A percentile compares a stretch with the other conserved stretches of the same genome.
phyloP scores from a whole-genome alignment of 2,113 vertebrate species.

The Desmodus rotundus region DNA sequence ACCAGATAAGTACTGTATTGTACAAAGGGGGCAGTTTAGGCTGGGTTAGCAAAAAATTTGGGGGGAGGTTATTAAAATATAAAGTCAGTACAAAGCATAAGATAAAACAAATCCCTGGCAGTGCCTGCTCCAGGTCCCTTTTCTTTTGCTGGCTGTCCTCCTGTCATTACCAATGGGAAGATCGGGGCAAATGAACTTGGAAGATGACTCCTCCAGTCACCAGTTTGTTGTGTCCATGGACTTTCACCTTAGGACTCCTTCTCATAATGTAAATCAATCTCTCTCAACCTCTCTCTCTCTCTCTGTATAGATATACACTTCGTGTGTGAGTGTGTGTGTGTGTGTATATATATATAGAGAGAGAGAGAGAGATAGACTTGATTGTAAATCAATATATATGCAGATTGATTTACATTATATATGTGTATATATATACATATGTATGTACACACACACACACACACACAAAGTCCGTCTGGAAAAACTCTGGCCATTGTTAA shows the following conservation, averaged over 20 bases:
- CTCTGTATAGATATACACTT: no score
- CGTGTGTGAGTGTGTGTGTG: background rate
- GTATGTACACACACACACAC: no score
- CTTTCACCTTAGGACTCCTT: background rate
- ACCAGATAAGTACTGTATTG: conserved; percentile 4
- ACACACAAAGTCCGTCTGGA: background rate
- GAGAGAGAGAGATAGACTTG: no score
- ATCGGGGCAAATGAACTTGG: background rate
- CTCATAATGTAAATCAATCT: background rate
- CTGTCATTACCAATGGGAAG: background rate
- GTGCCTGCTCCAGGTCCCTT: background rate
- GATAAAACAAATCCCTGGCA: background rate
- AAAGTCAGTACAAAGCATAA: background rate
- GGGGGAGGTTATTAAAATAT: conserved; percentile 35
- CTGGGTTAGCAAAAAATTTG: conserved; percentile 4
- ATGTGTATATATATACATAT: no score
- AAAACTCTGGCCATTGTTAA: no score
- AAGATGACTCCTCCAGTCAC: background rate
- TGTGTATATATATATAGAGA: no score
- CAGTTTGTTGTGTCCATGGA: background rate
- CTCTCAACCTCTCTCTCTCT: background rate
- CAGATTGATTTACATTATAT: no score
- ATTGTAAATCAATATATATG: background rate
- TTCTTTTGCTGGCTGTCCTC: background rate
- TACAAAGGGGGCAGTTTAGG: conserved; percentile 24